Base-by-base conservation (phyloP, 1,140 invertebrate genomes). In the Drosophila asahinai region DNA sequence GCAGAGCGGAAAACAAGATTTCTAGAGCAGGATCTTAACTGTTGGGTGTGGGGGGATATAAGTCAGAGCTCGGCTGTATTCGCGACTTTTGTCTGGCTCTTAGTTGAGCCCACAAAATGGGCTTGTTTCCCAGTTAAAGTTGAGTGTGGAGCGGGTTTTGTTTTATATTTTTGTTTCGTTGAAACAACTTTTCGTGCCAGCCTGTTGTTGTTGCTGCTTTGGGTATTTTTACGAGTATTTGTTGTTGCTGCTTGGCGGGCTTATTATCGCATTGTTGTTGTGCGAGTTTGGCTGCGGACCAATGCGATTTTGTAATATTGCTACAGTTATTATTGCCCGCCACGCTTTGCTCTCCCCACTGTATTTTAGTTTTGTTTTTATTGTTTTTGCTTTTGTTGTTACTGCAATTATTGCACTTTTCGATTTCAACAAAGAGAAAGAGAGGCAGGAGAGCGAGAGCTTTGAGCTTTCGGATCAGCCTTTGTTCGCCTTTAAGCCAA, bases 231-330 rank as follows among this genome's bases (percentile, higher is more conserved):
- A 52, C 49, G 49, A 52, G 51, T 6, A 36, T 54, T 64, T 77
- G 42, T 77, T 76, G 78, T 76, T 60, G 54, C 14, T 40, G 59
- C 25, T 71, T 38, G 43, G 58, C 74, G 49, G 59, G 64, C 68
- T 83, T 83, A 83, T 83, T 83, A 83, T 79, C 80, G 43, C 49
- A 70, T 71, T 84, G 77, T 80, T 73, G 77, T 49, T 71, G 65
- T 72, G 52, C 68, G 52, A 59, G 52, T 59, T 48, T 71, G 36
- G 36, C 25, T 59, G 27, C 81, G 62, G 66, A 79, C 42, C 75
- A 60, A 63, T 42, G 74, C 75, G 83, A 89, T 87, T 87, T 87
- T 81, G 84, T 89, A 87, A 87, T 89, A 84, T 81, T 77, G 77
- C 81, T 74, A 83, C 77, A 81, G 81, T 89, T 87, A 87, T 86